phyloP scores from a whole-genome alignment of 2,888 invertebrate species.

The Keiferia lycopersicella region DNA sequence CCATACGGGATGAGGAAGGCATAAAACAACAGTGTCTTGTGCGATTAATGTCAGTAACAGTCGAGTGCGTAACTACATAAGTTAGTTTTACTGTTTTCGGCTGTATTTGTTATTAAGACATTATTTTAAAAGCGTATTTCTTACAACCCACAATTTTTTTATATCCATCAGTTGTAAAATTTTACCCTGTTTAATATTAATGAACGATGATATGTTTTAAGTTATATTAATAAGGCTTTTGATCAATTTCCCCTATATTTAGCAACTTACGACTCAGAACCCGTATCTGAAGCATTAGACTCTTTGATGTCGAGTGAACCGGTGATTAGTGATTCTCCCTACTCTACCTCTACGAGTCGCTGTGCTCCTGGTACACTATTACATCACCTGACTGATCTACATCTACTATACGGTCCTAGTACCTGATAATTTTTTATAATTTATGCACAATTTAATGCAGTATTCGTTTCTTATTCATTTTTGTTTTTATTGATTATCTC shows the following conservation, averaged over 20 bases:
- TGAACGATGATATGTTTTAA: too few species aligned
- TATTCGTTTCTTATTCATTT: too few species aligned
- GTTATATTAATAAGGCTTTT: not conserved
- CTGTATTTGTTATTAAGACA: not conserved
- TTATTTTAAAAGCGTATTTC: too few species aligned
- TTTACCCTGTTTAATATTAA: too few species aligned
- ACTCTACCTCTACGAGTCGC: not conserved
- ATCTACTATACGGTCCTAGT: too few species aligned
- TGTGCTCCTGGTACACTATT: conserved; percentile 9
- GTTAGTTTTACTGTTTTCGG: not conserved
- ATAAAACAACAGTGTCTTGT: conserved; percentile 6
- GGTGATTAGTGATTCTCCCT: conserved; percentile 17
- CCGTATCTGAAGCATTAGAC: conserved; percentile 9
- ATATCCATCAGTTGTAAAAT: too few species aligned
- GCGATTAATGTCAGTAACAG: not conserved
- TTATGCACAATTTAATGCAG: too few species aligned
- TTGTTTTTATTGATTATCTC: too few species aligned
- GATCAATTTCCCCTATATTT: not conserved
- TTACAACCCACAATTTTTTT: too few species aligned
- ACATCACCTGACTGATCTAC: not conserved
- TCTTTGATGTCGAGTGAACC: conserved; percentile 13
- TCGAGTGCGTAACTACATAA: not conserved
- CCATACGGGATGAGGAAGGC: not conserved
- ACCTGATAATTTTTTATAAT: too few species aligned
- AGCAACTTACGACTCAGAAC: not conserved